Conservation (phyloP, 2,888 invertebrate species). For the Acleris laterana region DNA sequence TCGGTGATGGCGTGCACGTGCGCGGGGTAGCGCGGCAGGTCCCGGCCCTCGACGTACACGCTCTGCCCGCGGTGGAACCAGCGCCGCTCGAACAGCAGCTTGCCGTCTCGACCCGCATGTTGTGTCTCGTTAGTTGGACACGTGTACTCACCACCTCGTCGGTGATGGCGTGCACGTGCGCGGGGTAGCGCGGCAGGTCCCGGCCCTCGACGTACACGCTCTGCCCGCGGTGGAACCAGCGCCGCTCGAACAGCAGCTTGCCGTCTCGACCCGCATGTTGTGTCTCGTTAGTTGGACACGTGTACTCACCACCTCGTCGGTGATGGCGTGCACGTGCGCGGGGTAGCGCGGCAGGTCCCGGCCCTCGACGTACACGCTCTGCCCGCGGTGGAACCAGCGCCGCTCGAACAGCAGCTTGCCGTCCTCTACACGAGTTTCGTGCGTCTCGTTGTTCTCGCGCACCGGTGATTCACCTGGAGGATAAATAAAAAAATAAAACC, state of each 20-base stretch:
- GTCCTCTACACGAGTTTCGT: conserved; percentile 96
- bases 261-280: conserved; percentile 96
- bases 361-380: conserved; percentile 95
- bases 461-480: conserved; percentile 68
- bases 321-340: conserved; percentile 95
- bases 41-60: too few relatives aligned
- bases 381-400: conserved; percentile 97
- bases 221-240: conserved; percentile 98
- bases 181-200: conserved; percentile 93
- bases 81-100: too few relatives aligned
- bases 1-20: too few relatives aligned
- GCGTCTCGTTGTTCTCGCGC: conserved; percentile 71
- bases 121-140: too few relatives aligned
- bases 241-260: conserved; percentile 95
- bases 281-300: conserved; percentile 66
- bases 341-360: conserved; percentile 93
- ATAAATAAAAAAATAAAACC: too few relatives aligned
- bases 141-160: conserved; percentile 89
- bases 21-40: too few relatives aligned
- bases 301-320: conserved; percentile 91
- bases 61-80: too few relatives aligned
- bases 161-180: conserved; percentile 95
- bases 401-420: conserved; percentile 96
- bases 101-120: too few relatives aligned
- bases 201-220: conserved; percentile 95